These are phyloP conservation scores for Chiridota heheva DNA, from an alignment of 35 echinoderm and acorn worm species.

Conservation along the genomic window DNA sequence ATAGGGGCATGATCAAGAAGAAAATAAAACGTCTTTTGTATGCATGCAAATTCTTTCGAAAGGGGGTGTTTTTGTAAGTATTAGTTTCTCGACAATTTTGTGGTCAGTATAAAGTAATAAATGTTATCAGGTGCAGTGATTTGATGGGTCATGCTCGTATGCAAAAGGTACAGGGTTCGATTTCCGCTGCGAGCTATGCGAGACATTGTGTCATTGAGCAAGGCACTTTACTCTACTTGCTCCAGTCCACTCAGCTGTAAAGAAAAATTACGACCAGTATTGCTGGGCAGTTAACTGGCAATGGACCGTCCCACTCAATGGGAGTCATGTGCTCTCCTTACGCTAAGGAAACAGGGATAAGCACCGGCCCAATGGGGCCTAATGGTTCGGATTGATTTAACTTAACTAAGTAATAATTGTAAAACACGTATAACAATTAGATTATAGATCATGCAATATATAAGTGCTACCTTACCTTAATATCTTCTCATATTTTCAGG, in stretches of 20 bases:
- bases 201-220: too few species aligned
- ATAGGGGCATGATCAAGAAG: too few species aligned
- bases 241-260: too few species aligned
- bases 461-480: background rate
- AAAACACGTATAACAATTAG: background rate
- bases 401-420: background rate
- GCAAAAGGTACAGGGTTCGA: too few species aligned
- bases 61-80: slow-evolving; percentile 64
- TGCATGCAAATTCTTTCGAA: slow-evolving; percentile 52
- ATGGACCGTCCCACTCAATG: background rate
- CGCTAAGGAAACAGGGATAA: background rate
- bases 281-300: too few species aligned
- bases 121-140: background rate
- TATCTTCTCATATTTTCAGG: slow-evolving; percentile 12
- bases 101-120: background rate
- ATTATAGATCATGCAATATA: background rate
- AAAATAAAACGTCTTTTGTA: too few species aligned
- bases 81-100: background rate
- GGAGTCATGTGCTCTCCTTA: background rate
- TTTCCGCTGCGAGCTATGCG: background rate
- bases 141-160: too few species aligned
- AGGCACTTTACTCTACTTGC: too few species aligned
- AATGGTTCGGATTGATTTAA: background rate
- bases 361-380: background rate
- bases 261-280: background rate